Evolutionary conservation across 2,113 vertebrate genomes (phyloP).

Genomic region (Protobothrops mucrosquamatus): DNA sequence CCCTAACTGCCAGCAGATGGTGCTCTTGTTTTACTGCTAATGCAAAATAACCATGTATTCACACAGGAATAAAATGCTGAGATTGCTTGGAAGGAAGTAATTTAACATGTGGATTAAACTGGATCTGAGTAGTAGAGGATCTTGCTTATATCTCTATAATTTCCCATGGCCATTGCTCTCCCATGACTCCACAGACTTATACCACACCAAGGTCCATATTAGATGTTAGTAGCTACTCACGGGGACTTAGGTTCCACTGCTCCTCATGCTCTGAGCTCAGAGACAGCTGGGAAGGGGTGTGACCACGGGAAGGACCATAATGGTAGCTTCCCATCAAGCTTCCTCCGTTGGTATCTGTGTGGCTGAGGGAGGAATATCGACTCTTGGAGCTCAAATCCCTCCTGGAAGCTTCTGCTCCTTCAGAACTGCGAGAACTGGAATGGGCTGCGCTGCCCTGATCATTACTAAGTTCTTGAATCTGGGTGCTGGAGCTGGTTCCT

Average conservation of each 20-base stretch:
- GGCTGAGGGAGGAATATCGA: conserved; percentile 46
- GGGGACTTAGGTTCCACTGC: conserved; percentile 59
- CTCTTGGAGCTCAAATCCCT: conserved; percentile 35
- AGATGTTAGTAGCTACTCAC: conserved; percentile 48
- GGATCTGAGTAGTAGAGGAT: neutral
- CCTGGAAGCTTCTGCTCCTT: conserved; percentile 3
- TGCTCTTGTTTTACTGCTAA: neutral
- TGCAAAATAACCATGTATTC: neutral
- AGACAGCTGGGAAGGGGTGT: conserved; percentile 44
- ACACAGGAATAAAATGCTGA: neutral
- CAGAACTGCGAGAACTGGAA: conserved; percentile 50
- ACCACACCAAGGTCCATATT: neutral
- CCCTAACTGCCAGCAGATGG: neutral
- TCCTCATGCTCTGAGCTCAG: conserved; percentile 34
- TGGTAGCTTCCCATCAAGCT: conserved; percentile 58
- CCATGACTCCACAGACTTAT: neutral
- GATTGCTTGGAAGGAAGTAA: neutral
- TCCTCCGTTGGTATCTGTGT: conserved; percentile 30
- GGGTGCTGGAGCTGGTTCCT: conserved; percentile 49
- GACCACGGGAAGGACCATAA: conserved; percentile 29
- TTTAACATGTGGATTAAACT: neutral
- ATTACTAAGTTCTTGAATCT: conserved; percentile 32
- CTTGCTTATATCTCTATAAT: neutral
- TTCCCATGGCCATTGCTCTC: neutral
- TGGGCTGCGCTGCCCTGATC: neutral